Base-by-base conservation (phyloP, 2,888 invertebrate species). In the Dicranocentrus wangi region DNA sequence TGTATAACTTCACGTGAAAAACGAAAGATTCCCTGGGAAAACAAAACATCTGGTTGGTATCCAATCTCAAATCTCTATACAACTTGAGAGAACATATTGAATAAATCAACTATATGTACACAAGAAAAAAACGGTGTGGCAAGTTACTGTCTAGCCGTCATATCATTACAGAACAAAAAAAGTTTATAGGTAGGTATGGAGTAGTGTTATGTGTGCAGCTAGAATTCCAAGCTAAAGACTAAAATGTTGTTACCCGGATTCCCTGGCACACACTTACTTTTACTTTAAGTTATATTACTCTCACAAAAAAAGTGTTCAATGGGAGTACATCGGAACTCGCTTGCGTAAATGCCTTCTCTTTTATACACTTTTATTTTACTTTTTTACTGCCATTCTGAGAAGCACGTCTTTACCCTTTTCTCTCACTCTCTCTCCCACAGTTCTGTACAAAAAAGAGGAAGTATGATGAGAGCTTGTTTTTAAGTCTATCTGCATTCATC, bases 331-430 rank as follows among this genome's bases (percentile, higher is more conserved):
- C 21, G 63, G 21, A 63, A 63, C 28, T 63, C 63, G 21, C 42
- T 63, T 63, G 39, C 63, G 42, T 42, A 39, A 63, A 63, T 42
- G 25, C 8, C 1, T 39, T 17, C 42, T 39, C 39, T 42, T 39
- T 61, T 63, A n/a, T 28, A 42, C 42, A 55, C 1, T 51, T n/a
- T 55, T 55, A 42, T 42, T 21, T 63, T 63, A 42, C 60, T 60
- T 60, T 60, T 60, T 15, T 17, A 60, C 15, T 60, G 25, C 55
- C 19, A 19, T 55, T 55, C 55, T 19, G 5, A 25, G 55, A 55
- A 55, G 13, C 55, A 55, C 25, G 25, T 55, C 25, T 23, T 23
- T 55, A 25, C 27, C 10, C 55, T 61, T 32, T n/a, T 15, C 8
- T 27, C n/a, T 61, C 15, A 10, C 17, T 63, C 39, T n/a, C 25